phyloP scores from a whole-genome alignment of 2,113 vertebrate genomes.

The Psettodes erumei region DNA sequence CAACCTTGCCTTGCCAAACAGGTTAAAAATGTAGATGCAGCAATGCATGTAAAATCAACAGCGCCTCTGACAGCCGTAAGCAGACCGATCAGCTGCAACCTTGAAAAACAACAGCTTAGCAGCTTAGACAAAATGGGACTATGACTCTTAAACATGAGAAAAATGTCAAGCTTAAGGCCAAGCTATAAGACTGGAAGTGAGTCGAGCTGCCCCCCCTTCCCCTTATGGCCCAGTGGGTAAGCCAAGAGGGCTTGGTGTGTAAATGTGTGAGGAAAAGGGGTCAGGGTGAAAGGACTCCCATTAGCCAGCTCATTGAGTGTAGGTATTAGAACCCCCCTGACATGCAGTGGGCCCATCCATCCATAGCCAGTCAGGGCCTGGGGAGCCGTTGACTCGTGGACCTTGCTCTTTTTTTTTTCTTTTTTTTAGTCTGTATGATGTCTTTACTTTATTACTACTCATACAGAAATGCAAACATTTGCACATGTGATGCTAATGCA shows the following conservation, averaged over 20 bases:
- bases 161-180: slow-evolving; percentile 54
- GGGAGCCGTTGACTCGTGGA: slow-evolving; percentile 60
- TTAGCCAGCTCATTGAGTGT: slow-evolving; percentile 78
- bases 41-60: slow-evolving; percentile 36
- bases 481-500: not conserved
- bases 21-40: slow-evolving; percentile 42
- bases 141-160: slow-evolving; percentile 49
- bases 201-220: slow-evolving; percentile 31
- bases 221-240: slow-evolving; percentile 53
- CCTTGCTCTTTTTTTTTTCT: slow-evolving; percentile 22
- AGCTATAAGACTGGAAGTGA: slow-evolving; percentile 30
- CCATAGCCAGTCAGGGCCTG: slow-evolving; percentile 58
- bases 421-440: not conserved
- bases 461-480: not conserved
- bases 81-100: slow-evolving; percentile 43
- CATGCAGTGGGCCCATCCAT: slow-evolving; percentile 66
- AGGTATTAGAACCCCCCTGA: slow-evolving; percentile 68
- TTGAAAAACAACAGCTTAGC: slow-evolving; percentile 47
- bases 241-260: slow-evolving; percentile 62
- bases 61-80: slow-evolving; percentile 39
- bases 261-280: slow-evolving; percentile 71
- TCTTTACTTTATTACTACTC: not conserved
- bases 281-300: slow-evolving; percentile 73
- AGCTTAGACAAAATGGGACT: slow-evolving; percentile 48
- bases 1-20: slow-evolving; percentile 26